phyloP scores from a whole-genome alignment of 2,797 vertebrate species.

The Malurus leucopterus region DNA sequence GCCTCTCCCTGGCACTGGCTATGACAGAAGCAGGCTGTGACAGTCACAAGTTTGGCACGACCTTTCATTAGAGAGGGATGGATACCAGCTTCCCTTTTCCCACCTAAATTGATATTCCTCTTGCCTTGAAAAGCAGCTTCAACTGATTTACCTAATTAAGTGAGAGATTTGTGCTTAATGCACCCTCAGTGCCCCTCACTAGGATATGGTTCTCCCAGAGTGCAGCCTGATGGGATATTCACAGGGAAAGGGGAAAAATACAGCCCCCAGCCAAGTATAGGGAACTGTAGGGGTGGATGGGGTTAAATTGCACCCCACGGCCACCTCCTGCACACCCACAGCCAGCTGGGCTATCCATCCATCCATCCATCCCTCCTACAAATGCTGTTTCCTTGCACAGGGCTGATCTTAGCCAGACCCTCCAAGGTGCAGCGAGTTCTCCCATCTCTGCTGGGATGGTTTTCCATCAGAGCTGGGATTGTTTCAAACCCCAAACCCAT shows the following conservation, averaged over 20 bases:
- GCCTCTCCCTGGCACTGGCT: background rate
- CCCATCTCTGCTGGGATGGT: background rate
- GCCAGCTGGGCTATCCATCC: background rate
- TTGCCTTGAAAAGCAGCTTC: background rate
- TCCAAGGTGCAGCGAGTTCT: background rate
- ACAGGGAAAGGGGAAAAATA: rapidly evolving
- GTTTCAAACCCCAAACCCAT: background rate
- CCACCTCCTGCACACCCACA: background rate
- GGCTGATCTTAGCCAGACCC: background rate
- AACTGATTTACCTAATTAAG: background rate
- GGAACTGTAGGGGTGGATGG: background rate
- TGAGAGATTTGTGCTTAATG: background rate
- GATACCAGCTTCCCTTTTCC: rapidly evolving
- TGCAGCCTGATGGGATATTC: background rate
- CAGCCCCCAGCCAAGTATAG: rapidly evolving
- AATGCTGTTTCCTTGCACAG: background rate
- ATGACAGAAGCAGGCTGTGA: background rate
- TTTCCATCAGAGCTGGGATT: background rate
- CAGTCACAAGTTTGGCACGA: background rate
- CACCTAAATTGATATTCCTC: background rate
- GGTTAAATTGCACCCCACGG: background rate
- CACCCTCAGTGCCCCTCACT: background rate
- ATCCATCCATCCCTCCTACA: background rate
- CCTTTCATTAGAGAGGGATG: background rate
- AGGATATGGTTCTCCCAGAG: background rate